Evolutionary conservation across 64 coral and sea anemone species (phyloP), one percentile per base, ranked within the genome.

Genomic region (Stylophora pistillata): DNA sequence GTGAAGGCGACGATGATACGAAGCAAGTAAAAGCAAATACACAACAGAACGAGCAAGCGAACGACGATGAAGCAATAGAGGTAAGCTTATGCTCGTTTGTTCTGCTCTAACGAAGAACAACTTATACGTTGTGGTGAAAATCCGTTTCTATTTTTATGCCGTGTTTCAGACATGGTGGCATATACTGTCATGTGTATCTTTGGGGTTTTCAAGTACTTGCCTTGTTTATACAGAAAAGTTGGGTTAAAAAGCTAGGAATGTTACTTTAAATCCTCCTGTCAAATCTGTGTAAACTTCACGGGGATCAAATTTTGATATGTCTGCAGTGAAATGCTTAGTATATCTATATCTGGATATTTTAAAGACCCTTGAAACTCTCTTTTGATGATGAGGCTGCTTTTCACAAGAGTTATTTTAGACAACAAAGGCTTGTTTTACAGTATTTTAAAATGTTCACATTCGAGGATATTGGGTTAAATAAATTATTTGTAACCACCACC

Each of bases 1-100:
- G 90, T 6, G 90, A 92, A 37, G 90, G 78, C 13, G 81, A 92
- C 58, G 73, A 74, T 34, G 70, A 68, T 7, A 15, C 83, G 26
- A 92, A 92, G 64, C 72, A 83, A 58, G 58, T 92, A 34, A 92
- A 92, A 20, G 57, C 81, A 9, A 74, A 92, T 74, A 92, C 90
- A 30, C 55, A 78, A 86, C 80, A 92, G 55, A 92, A 92, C 47
- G 90, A 92, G 85, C 90, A 86, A 31, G 73, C 85, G 30, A 86
- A 74, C 26, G 90, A 86, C 5, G 90, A 92, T 30, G 71, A 74
- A 31, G 90, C 13, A n/a, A 18, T 34, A 10, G 59, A 71, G 90
- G 90, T 91, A 71, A 56, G 82, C 21, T 27, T 34, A 27, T 28
- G 10, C 14, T 69, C 26, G 37, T 47, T 47, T 47, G 37, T 47